Evolutionary conservation across 35 echinoderm and acorn worm species (phyloP).

Genomic region (Heliocidaris tuberculata): DNA sequence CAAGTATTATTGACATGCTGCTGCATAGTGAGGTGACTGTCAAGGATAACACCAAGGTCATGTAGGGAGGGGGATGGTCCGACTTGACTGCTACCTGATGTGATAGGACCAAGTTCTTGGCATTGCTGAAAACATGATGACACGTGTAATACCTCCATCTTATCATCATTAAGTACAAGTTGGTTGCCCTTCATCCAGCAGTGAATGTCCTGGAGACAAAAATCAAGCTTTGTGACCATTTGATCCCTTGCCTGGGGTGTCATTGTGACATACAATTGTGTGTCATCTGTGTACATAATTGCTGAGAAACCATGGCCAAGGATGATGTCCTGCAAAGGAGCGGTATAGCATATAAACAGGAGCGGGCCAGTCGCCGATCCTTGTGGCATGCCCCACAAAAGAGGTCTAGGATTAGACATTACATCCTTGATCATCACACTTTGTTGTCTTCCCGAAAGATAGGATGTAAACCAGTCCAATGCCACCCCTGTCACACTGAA

Average conservation of each 20-base stretch:
- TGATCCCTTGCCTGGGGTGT: neutral
- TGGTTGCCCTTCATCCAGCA: constrained; percentile 23
- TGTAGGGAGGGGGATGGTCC: no score
- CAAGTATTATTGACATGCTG: no score
- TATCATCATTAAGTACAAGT: no score
- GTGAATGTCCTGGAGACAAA: constrained; percentile 24
- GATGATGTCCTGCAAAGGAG: constrained; percentile 41
- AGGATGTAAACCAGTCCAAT: constrained; percentile 36
- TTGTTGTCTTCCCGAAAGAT: neutral
- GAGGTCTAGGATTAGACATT: neutral
- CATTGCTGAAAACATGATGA: neutral
- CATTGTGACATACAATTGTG: constrained; percentile 28
- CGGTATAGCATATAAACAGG: constrained; percentile 26
- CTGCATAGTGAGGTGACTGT: no score
- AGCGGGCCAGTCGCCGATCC: constrained; percentile 28
- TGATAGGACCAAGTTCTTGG: constrained; percentile 22
- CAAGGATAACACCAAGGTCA: no score
- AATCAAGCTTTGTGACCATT: constrained; percentile 24
- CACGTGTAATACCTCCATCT: no score
- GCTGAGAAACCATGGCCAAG: neutral
- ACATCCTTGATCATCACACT: constrained; percentile 20
- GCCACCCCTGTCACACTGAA: constrained; percentile 6
- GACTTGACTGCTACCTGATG: neutral
- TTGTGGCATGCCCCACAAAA: constrained; percentile 21
- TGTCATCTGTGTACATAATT: constrained; percentile 31